Percentiles rank a stretch among this genome's conserved stretches.
Conservation (phyloP, 2,888 invertebrate species). For the Neocrepidodera transversa region DNA sequence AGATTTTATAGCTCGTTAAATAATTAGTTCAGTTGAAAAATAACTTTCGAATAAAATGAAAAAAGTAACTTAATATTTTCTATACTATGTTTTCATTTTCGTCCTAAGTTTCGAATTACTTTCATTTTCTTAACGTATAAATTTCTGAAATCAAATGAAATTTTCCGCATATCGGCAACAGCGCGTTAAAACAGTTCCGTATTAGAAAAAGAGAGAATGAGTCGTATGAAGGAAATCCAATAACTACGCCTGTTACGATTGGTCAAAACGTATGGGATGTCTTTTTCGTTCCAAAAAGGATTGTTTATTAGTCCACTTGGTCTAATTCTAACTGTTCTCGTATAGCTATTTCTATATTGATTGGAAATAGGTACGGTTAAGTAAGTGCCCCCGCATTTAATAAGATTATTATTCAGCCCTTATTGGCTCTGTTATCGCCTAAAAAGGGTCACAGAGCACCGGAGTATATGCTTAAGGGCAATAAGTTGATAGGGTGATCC, state of each 20-base stretch:
- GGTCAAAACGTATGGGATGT: constrained; percentile 28
- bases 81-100: too few relatives aligned
- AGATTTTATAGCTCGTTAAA: too few relatives aligned
- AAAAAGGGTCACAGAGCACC: too few relatives aligned
- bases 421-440: not conserved
- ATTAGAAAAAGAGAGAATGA: constrained; percentile 24
- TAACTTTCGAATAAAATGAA: not conserved
- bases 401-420: not conserved
- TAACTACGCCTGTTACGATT: constrained; percentile 30
- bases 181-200: not conserved
- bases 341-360: constrained; percentile 16
- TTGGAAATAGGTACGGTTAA: not conserved
- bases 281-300: constrained; percentile 16
- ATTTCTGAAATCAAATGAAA: not conserved
- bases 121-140: too few relatives aligned
- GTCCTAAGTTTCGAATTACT: too few relatives aligned
- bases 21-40: not conserved
- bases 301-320: constrained; percentile 19
- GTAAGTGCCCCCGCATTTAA: not conserved
- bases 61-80: not conserved
- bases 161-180: not conserved
- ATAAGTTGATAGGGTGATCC: too few relatives aligned
- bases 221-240: constrained; percentile 36
- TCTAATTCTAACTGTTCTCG: not conserved
- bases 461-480: too few relatives aligned